These are phyloP conservation scores for Xerus inauris DNA, from an alignment of 2,113 vertebrate genomes.

Conservation along the genomic window DNA sequence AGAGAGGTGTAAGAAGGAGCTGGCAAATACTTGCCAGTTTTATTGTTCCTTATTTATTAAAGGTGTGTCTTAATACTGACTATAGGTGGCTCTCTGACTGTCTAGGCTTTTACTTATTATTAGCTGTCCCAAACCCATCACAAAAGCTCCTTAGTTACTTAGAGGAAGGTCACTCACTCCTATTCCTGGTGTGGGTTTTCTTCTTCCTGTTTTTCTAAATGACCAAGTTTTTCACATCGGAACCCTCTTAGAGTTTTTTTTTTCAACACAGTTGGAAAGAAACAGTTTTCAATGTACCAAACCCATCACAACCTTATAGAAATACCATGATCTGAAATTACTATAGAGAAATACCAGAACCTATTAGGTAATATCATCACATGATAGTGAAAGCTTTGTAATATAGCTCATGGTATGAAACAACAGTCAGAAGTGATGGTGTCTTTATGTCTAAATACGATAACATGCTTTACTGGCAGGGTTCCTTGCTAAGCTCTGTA, in stretches of 20 bases:
- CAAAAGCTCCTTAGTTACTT: conserved; percentile 32
- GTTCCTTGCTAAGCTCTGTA: conserved; percentile 37
- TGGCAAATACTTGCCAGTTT: neutral
- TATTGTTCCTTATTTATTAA: conserved; percentile 12
- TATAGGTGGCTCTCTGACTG: neutral
- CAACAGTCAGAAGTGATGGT: neutral
- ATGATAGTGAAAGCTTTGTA: conserved; percentile 25
- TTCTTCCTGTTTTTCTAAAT: conserved; percentile 52
- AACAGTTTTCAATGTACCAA: neutral
- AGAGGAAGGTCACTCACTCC: neutral
- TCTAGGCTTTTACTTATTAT: conserved; percentile 41
- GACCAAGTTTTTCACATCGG: conserved; percentile 13
- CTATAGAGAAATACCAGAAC: neutral
- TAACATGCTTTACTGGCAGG: conserved; percentile 43
- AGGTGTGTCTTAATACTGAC: neutral
- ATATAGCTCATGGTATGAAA: neutral
- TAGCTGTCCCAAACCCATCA: neutral
- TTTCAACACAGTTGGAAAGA: neutral
- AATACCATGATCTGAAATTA: conserved; percentile 5
- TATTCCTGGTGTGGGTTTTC: neutral
- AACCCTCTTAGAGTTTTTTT: neutral
- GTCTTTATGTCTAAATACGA: conserved; percentile 18
- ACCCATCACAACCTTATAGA: conserved; percentile 34
- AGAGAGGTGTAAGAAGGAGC: neutral
- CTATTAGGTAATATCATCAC: conserved; percentile 25